A percentile compares a stretch with the other conserved stretches of the same genome.
Evolutionary conservation across 2,797 vertebrate genomes (phyloP).

Genomic region (Mallotus villosus): DNA sequence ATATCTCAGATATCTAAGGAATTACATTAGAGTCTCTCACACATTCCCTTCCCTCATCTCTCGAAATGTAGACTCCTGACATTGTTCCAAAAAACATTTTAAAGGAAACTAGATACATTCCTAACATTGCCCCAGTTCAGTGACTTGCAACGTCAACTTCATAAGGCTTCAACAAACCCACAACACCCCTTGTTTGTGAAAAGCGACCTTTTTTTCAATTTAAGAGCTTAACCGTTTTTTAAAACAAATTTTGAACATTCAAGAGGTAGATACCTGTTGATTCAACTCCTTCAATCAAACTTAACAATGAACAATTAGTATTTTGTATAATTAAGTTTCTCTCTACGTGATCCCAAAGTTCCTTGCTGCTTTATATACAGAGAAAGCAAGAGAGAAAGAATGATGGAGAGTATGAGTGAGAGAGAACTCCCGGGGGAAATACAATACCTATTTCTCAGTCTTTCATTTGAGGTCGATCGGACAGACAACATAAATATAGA

Average conservation of each 20-base stretch:
- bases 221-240: not conserved
- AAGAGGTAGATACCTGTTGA: not conserved
- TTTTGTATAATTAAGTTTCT: not conserved
- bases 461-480: not conserved
- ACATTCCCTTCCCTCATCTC: slow-evolving; percentile 23
- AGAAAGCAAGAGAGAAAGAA: not conserved
- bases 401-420: not conserved
- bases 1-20: slow-evolving; percentile 15
- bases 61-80: slow-evolving; percentile 41
- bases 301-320: not conserved
- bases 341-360: not conserved
- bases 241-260: not conserved
- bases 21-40: slow-evolving; percentile 28
- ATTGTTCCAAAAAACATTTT: slow-evolving; percentile 53
- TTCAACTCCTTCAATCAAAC: not conserved
- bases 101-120: slow-evolving; percentile 44
- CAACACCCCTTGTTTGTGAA: not conserved
- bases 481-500: not conserved
- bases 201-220: not conserved
- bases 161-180: slow-evolving; percentile 11
- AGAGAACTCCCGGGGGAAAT: not conserved
- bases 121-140: slow-evolving; percentile 22
- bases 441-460: not conserved
- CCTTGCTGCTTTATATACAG: too few relatives aligned
- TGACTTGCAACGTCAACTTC: slow-evolving; percentile 17